Evolutionary conservation across 2,888 invertebrate species (phyloP).

Genomic region (Drosophila setosimentum): DNA sequence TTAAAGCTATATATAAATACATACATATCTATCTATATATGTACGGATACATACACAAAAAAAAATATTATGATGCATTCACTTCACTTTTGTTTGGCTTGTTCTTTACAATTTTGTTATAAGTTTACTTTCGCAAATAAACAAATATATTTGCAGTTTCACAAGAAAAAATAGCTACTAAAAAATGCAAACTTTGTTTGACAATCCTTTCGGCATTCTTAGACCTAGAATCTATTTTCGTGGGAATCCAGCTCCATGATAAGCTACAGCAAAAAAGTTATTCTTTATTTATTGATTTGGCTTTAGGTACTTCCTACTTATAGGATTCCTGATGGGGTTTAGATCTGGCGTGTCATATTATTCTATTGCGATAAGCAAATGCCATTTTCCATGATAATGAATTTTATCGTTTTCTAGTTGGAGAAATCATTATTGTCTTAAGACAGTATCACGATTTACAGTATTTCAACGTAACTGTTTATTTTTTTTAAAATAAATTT

Average conservation of each 20-base stretch:
- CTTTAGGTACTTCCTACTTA: no score
- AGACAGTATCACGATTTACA: no score
- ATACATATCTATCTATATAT: not conserved
- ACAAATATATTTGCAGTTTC: not conserved
- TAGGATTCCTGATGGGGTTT: no score
- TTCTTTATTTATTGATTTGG: no score
- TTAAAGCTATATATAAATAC: constrained; percentile 14
- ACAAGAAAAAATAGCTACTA: not conserved
- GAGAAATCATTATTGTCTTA: not conserved
- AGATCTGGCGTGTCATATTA: not conserved
- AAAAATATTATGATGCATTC: constrained; percentile 19
- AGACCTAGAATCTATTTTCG: not conserved
- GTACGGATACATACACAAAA: constrained; percentile 38
- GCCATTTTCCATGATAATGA: not conserved
- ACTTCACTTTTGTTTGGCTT: constrained; percentile 6
- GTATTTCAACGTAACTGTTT: not conserved
- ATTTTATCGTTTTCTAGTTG: not conserved
- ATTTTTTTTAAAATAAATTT: not conserved
- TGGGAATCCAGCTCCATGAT: not conserved
- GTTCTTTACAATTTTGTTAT: not conserved
- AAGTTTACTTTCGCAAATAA: not conserved
- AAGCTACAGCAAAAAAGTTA: not conserved
- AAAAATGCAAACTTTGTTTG: not conserved
- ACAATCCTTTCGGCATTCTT: not conserved
- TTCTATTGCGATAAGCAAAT: not conserved